phyloP scores from a whole-genome alignment of 2,888 invertebrate species.

The Orchesella flavescens region DNA sequence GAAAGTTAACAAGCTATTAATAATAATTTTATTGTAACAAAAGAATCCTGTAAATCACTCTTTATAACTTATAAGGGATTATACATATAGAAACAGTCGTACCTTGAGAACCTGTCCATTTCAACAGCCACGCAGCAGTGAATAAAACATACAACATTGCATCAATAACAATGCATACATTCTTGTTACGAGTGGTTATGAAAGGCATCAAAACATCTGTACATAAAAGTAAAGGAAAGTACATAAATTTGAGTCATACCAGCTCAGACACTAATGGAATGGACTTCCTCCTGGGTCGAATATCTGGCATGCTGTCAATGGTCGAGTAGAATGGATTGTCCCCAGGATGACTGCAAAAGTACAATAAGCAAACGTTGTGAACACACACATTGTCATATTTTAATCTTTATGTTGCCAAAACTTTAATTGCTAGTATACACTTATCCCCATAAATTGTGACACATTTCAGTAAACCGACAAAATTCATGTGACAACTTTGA shows the following conservation, averaged over 20 bases:
- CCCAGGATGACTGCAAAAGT: conserved; percentile 83
- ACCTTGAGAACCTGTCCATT: conserved; percentile 63
- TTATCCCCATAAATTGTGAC: conserved; percentile 6
- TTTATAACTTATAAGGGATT: background rate
- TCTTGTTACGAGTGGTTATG: no score
- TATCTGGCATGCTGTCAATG: conserved; percentile 99
- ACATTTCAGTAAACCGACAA: conserved; percentile 1
- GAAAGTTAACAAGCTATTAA: no score
- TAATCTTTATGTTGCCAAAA: background rate
- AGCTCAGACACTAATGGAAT: conserved; percentile 98
- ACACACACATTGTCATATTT: background rate
- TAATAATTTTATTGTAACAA: no score
- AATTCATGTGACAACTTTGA: background rate
- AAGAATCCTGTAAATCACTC: background rate
- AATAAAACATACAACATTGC: background rate
- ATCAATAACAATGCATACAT: background rate
- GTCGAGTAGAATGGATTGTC: conserved; percentile 99
- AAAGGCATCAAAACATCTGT: no score
- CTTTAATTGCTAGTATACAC: conserved; percentile 3
- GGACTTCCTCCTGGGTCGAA: conserved; percentile 95
- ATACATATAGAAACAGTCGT: conserved; percentile 12
- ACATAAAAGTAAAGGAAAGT: background rate
- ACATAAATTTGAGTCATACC: conserved; percentile 78
- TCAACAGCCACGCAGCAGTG: conserved; percentile 27
- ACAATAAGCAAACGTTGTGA: conserved; percentile 14